A percentile compares a stretch with the other conserved stretches of the same genome.
phyloP scores from a whole-genome alignment of 2,113 vertebrate species.

The Eptesicus fuscus region DNA sequence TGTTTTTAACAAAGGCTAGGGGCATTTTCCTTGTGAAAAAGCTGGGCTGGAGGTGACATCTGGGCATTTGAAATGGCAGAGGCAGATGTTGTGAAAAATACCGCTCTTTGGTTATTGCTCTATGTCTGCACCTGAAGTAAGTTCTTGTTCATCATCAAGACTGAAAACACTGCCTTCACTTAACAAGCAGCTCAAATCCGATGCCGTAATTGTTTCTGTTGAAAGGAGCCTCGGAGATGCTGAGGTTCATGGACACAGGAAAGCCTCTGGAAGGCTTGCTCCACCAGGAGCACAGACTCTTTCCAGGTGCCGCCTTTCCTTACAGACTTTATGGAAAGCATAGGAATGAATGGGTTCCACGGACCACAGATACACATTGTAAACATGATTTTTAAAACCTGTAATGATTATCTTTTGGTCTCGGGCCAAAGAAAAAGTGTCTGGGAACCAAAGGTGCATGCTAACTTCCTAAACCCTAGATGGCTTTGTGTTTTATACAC shows the following conservation, averaged over 20 bases:
- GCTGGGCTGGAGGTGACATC: neutral
- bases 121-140: neutral
- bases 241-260: neutral
- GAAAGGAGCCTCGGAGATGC: neutral
- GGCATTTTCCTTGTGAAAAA: neutral
- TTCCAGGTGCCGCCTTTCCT: neutral
- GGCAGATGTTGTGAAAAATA: neutral
- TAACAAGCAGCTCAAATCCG: neutral
- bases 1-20: neutral
- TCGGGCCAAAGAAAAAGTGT: neutral
- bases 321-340: neutral
- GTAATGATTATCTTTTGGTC: neutral
- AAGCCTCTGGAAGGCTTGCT: neutral
- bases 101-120: neutral
- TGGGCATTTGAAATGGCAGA: neutral
- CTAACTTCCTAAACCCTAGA: neutral
- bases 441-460: neutral
- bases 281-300: neutral
- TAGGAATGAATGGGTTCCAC: neutral
- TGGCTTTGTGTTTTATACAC: neutral
- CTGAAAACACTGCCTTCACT: conserved; percentile 16
- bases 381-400: neutral
- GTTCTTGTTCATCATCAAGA: neutral
- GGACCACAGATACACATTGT: neutral
- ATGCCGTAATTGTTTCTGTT: neutral